Evolutionary conservation across 2,113 vertebrate species (phyloP), one percentile per base, ranked within the genome.

Genomic region (Piprites chloris): DNA sequence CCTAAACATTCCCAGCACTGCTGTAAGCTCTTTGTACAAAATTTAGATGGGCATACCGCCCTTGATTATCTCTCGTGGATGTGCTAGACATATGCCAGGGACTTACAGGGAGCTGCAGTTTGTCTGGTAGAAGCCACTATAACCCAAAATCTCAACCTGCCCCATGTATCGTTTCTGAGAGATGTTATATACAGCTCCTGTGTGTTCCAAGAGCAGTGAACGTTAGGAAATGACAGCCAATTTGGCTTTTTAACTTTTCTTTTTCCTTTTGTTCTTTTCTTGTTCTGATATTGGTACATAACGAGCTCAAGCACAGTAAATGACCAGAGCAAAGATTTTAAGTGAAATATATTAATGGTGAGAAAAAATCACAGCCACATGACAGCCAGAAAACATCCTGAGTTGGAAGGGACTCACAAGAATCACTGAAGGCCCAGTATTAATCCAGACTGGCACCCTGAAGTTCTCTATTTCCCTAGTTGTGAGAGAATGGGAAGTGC

Each of bases 401-500:
- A 61, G 30, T 47, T 63, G 39, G n/a, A 67, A 68, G 24, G 9
- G 30, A 61, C 6, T 1, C 14, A 42, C 7, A 46, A 23, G 5
- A 47, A 35, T 41, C 30, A 41, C 4, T 0, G 0, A 75, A 67
- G 28, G 46, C 30, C n/a, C 67, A 47, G 53, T 32, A 39, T 6
- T 46, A n/a, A 61, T 26, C 23, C 23, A 61, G 20, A 21, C 5
- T 0, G 0, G 46, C 66, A 73, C 39, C 9, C 5, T 28, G 11
- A 68, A 35, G 46, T 19, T 75, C 49, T 35, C 12, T 35, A 6
- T 32, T 62, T 76, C 71, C 41, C 46, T 2, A 56, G 28, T 32
- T 68, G 14, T 16, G 76, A 49, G 49, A n/a, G 5, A 76, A 68
- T 1, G 3, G 15, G 21, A 90, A 53, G 44, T 5, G 9, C 56